phyloP scores from a whole-genome alignment of 1,140 invertebrate genomes.

The Drosophila funebris region DNA sequence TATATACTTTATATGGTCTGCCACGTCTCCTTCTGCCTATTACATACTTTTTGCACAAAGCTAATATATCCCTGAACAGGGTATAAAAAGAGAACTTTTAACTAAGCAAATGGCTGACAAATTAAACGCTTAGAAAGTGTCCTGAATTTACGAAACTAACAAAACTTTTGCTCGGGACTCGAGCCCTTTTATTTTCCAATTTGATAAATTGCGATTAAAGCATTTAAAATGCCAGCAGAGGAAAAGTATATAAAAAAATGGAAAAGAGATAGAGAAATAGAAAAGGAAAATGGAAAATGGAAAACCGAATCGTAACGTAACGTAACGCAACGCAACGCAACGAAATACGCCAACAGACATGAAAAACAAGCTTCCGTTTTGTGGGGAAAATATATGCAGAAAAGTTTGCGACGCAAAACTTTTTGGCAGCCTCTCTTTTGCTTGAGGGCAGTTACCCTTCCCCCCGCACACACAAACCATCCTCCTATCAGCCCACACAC shows the following conservation, averaged over 20 bases:
- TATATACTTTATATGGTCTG: too few species aligned
- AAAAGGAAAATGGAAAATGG: conserved; percentile 48
- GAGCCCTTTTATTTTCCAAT: conserved; percentile 57
- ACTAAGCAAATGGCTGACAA: conserved; percentile 69
- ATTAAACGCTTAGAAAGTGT: conserved; percentile 72
- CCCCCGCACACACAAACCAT: too few species aligned
- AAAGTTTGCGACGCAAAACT: conserved; percentile 76
- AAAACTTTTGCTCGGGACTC: conserved; percentile 19
- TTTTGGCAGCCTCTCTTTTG: conserved; percentile 67
- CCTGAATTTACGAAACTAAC: conserved; percentile 2
- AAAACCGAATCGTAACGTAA: conserved; percentile 39
- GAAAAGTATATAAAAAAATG: too few species aligned
- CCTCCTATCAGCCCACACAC: background rate
- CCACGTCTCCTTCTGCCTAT: too few species aligned
- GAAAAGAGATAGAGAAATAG: background rate
- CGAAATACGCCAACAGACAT: conserved; percentile 72
- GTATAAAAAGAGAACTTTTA: too few species aligned
- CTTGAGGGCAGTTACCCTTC: conserved; percentile 10
- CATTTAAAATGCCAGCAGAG: conserved; percentile 58
- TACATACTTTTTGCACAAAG: too few species aligned
- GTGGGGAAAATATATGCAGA: conserved; percentile 75
- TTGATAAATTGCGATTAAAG: conserved; percentile 81
- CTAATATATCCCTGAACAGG: too few species aligned
- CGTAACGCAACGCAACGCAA: conserved; percentile 33
- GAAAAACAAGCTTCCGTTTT: conserved; percentile 79